These are phyloP conservation scores for Hymenopus coronatus DNA, from an alignment of 2,888 invertebrate species.

Conservation along the genomic window DNA sequence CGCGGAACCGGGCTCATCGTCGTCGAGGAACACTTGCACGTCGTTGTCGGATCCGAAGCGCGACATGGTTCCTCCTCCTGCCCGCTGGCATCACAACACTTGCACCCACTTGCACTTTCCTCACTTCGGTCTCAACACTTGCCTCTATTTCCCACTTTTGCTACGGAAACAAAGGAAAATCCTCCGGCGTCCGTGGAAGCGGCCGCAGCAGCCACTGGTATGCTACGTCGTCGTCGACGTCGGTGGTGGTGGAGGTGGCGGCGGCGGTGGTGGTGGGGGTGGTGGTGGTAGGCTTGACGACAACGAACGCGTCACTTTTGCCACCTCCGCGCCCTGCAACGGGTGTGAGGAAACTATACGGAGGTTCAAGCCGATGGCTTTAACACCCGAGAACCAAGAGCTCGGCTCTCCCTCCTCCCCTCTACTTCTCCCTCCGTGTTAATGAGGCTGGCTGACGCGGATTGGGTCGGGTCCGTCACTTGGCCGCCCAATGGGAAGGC, in stretches of 20 bases:
- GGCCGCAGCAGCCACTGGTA: background rate
- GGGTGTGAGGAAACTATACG: slow-evolving; percentile 28
- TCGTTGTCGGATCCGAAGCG: background rate
- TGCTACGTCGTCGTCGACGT: slow-evolving; percentile 44
- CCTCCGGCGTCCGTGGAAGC: background rate
- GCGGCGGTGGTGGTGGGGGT: background rate
- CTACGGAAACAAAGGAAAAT: background rate
- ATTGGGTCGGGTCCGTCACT: slow-evolving; percentile 29
- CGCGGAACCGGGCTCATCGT: slow-evolving; percentile 56
- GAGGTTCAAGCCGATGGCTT: slow-evolving; percentile 23
- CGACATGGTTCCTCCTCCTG: background rate
- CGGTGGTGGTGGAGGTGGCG: slow-evolving; percentile 63
- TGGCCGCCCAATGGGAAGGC: slow-evolving; percentile 42
- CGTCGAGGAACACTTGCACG: slow-evolving; percentile 38
- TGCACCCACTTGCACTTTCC: background rate
- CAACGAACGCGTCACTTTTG: slow-evolving; percentile 24
- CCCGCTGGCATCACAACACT: background rate
- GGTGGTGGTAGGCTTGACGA: slow-evolving; percentile 8
- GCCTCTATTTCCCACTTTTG: background rate
- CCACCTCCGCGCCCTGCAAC: slow-evolving; percentile 24
- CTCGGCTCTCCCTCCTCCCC: slow-evolving; percentile 44
- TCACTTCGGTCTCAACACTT: background rate
- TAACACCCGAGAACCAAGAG: slow-evolving; percentile 33
- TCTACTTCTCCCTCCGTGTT: slow-evolving; percentile 47
- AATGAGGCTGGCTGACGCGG: slow-evolving; percentile 43